Percentiles rank a stretch among this genome's conserved stretches.
Conservation (phyloP, 2,113 vertebrate species). For the Rhombomys opimus region DNA sequence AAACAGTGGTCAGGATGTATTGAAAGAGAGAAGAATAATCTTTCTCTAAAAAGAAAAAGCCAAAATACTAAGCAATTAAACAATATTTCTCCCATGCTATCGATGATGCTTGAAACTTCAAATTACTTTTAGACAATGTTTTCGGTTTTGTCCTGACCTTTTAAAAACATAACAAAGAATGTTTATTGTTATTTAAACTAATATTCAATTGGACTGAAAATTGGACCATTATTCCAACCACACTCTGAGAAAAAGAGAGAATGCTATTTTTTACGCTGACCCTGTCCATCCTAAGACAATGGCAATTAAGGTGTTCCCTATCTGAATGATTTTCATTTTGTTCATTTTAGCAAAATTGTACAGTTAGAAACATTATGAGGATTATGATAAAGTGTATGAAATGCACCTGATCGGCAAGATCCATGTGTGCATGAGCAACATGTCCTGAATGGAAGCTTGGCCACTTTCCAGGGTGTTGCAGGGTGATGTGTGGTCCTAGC, state of each 20-base stretch:
- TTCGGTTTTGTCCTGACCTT: not conserved
- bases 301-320: not conserved
- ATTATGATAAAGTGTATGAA: constrained; percentile 73
- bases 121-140: constrained; percentile 31
- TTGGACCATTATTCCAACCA: constrained; percentile 38
- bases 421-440: constrained; percentile 64
- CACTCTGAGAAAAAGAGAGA: constrained; percentile 1
- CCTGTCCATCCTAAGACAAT: constrained; percentile 29
- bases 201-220: constrained; percentile 29
- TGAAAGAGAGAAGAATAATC: not conserved
- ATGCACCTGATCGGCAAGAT: constrained; percentile 74
- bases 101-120: not conserved
- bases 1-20: too few species aligned
- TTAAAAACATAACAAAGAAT: constrained; percentile 10
- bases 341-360: constrained; percentile 54
- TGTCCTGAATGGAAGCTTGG: constrained; percentile 50
- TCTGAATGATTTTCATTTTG: constrained; percentile 66
- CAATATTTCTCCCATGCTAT: not conserved
- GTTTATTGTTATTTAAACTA: constrained; percentile 37
- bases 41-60: not conserved
- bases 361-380: constrained; percentile 65
- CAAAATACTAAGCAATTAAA: not conserved
- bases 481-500: constrained; percentile 29
- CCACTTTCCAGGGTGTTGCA: constrained; percentile 50
- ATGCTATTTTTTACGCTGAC: constrained; percentile 36